Conservation (phyloP, 2,888 invertebrate genomes). For the Zaprionus bogoriensis region DNA sequence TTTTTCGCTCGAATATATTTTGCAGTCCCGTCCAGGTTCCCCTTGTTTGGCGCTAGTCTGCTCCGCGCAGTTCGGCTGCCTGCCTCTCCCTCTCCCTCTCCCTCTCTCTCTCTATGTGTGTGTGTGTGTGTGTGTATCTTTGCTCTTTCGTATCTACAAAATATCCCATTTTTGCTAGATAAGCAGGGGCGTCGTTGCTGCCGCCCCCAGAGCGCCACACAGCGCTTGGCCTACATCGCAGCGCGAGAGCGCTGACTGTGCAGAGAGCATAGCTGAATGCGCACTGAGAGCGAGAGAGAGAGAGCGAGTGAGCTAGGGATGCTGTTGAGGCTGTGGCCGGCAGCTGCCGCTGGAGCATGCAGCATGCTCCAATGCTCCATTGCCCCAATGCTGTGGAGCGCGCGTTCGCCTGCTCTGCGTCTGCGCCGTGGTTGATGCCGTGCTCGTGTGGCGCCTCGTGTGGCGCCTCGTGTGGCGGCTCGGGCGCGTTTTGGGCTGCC, state of each 20-base stretch:
- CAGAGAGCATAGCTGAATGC: not conserved
- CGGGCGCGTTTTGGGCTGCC: constrained; percentile 5
- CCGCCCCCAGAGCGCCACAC: constrained; percentile 2
- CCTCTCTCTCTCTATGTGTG: not conserved
- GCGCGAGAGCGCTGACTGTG: not conserved
- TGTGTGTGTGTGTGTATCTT: not conserved
- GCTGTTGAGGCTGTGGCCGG: constrained; percentile 12
- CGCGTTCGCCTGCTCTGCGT: constrained; percentile 19
- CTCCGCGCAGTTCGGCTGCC: not conserved
- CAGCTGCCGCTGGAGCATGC: constrained; percentile 21
- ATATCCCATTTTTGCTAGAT: constrained; percentile 52
- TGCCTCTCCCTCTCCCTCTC: not conserved
- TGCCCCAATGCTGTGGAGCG: constrained; percentile 37
- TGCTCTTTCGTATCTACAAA: constrained; percentile 39
- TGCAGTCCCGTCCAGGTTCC: not conserved
- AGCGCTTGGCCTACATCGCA: constrained; percentile 44
- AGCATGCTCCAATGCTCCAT: constrained; percentile 35
- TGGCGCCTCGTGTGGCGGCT: not conserved
- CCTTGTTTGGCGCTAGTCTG: too few relatives aligned
- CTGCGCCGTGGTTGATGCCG: constrained; percentile 15
- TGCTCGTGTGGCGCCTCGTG: not conserved
- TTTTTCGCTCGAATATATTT: constrained; percentile 27
- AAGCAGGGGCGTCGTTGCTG: constrained; percentile 48
- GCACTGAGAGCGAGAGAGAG: not conserved
- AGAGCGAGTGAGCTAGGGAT: constrained; percentile 3